Base-by-base conservation (phyloP, 2,888 invertebrate species). In the Trissolcus brochymenae region DNA sequence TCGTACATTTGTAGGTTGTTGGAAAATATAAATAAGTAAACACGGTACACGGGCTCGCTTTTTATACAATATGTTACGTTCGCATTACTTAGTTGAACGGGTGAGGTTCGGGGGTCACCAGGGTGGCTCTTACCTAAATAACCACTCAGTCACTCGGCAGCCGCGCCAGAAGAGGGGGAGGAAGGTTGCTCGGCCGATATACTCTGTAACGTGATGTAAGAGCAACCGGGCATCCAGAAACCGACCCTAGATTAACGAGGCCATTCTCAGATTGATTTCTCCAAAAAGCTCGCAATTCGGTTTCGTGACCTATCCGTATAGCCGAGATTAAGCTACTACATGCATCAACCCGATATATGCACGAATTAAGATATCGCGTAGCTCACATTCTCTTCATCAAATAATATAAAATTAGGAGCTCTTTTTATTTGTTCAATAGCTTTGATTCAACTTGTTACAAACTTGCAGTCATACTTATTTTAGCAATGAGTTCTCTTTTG, bases 71-170 rank as follows among this genome's bases (percentile, higher is more conserved):
- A 87, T 86, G 86, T 86, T 86, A 85, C 81, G 82, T 84, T 83
- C 82, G 84, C 86, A 87, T 87, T 87, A 87, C 86, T 87, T 86
- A 86, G 84, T 82, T 82, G 81, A 79, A 82, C 66, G 68, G 70
- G 66, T 76, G 70, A 76, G 76, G 75, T 73, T 70, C 76, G 68
- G 75, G 78, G 78, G 74, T 75, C 60, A 66, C 73, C 74, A 76
- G 78, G 68, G 72, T 62, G 65, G 89, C 89, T 89, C 88, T 89
- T 88, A 89, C 87, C 89, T 88, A 89, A 89, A 89, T 89, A 88
- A 89, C 88, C 88, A 89, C 89, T 89, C 89, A 88, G 89, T 88
- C 89, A 88, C 88, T 88, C 85, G 85, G 83, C 84, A 85, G 84
- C 84, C 84, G 83, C 82, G 82, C 84, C 78, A 78, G 80, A 80